phyloP scores from a whole-genome alignment of 2,113 vertebrate genomes.

The Grammatotria lemairii region DNA sequence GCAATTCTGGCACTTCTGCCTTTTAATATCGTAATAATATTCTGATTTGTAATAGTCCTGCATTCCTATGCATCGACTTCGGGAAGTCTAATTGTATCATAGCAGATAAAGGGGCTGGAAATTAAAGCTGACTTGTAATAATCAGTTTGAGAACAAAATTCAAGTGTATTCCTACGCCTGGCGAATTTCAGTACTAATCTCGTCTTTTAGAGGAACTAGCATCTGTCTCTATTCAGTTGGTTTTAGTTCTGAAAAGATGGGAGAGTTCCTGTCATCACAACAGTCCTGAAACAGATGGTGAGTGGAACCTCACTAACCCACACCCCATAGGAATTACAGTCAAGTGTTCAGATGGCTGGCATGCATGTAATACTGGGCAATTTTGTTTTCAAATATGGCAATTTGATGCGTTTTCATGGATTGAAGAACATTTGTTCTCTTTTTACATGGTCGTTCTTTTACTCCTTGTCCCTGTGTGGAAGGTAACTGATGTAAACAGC shows the following conservation, averaged over 20 bases:
- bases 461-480: neutral
- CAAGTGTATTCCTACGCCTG: neutral
- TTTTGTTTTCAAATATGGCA: neutral
- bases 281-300: slow-evolving; percentile 38
- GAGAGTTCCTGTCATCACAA: slow-evolving; percentile 1
- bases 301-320: slow-evolving; percentile 5
- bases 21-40: neutral
- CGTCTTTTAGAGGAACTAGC: neutral
- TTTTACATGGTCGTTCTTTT: neutral
- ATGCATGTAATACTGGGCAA: neutral
- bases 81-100: neutral
- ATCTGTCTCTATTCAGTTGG: neutral
- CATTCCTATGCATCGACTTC: neutral
- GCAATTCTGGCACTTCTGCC: neutral
- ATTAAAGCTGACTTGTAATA: neutral
- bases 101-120: neutral
- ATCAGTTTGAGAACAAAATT: neutral
- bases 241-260: neutral
- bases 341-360: slow-evolving; percentile 10
- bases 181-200: neutral
- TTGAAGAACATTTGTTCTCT: neutral
- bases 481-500: neutral
- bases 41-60: neutral
- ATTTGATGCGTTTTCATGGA: neutral
- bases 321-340: slow-evolving; percentile 22